Evolutionary conservation across 2,888 invertebrate genomes (phyloP), one percentile per base, ranked within the genome.

Genomic region (Pammene aurita): DNA sequence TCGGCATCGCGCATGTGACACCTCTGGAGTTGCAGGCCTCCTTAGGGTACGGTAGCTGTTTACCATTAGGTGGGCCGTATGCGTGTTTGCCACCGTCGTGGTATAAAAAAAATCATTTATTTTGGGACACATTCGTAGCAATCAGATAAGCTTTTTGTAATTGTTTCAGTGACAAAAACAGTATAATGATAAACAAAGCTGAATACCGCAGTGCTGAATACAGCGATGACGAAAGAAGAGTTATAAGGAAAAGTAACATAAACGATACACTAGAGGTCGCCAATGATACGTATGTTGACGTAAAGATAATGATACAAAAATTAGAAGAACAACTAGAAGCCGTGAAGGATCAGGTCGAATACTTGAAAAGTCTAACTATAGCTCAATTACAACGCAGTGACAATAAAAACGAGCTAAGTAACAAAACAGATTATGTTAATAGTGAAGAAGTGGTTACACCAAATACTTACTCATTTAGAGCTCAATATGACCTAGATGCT

Each of bases 281-380:
- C 2, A 16, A 18, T 7, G 11, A 13, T 57, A 44, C 34, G 0
- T n/a, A 0, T 0, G 5, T 4, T 9, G 44, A 34, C 13, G 9
- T 58, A 10, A 44, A 58, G 5, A 14, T 0, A n/a, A 26, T 58
- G 13, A 58, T 58, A 7, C 5, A 44, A 44, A n/a, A 14, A 6
- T 18, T 58, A 14, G 58, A 58, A 58, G 44, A 44, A 26, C 34
- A 44, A 58, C n/a, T 58, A 44, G 9, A 44, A 14, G 34, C 26
- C 5, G 58, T 58, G 34, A 58, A 58, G 9, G 44, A 58, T 34
- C 44, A 58, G 10, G n/a, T 58, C 1, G 58, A n/a, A 34, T 44
- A 58, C 6, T 10, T 58, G 0, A 58, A 42, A 34, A 58, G 5
- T 58, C 34, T 44, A 10, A 10, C 58, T 10, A 7, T 41, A 7